phyloP scores from a whole-genome alignment of 1,140 invertebrate genomes.

The Diprion similis region DNA sequence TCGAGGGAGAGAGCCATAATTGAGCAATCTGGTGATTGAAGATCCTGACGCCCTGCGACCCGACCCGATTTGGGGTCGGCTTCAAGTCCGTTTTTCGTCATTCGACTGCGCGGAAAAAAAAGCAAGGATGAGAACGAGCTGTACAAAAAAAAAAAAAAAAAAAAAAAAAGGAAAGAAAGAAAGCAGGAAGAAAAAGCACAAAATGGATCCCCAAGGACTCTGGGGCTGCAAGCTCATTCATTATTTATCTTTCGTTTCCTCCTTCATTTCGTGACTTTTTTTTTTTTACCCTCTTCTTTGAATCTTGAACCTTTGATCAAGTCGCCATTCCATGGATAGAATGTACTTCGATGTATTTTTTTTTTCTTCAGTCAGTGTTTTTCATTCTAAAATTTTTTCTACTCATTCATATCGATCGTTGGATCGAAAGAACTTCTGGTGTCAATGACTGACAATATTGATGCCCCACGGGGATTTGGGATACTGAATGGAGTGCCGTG shows the following conservation, averaged over 20 bases:
- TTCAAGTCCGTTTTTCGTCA: conserved; percentile 34
- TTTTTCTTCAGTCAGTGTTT: not conserved
- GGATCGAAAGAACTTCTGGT: not conserved
- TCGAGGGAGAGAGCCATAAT: conserved; percentile 40
- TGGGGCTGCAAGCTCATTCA: conserved; percentile 32
- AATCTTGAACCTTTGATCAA: not conserved
- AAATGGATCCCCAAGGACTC: conserved; percentile 31
- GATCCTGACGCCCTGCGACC: conserved; percentile 34
- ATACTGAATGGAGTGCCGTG: conserved; percentile 16
- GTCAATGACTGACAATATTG: not conserved
- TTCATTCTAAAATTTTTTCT: not conserved
- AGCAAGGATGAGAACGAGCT: not conserved
- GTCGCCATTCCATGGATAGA: no score
- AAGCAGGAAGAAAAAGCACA: conserved; percentile 10
- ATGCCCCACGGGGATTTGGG: not conserved
- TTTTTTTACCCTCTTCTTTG: conserved; percentile 13
- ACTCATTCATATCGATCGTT: not conserved
- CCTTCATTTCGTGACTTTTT: conserved; percentile 24
- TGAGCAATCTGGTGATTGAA: conserved; percentile 57
- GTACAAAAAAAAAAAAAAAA: conserved; percentile 20
- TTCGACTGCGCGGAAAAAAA: conserved; percentile 9
- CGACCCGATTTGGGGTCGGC: conserved; percentile 38
- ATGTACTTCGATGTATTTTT: conserved; percentile 10
- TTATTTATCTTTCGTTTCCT: conserved; percentile 43
- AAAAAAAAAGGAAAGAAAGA: conserved; percentile 14